Conservation (phyloP, 2,797 vertebrate species). For the Erpetoichthys calabaricus region DNA sequence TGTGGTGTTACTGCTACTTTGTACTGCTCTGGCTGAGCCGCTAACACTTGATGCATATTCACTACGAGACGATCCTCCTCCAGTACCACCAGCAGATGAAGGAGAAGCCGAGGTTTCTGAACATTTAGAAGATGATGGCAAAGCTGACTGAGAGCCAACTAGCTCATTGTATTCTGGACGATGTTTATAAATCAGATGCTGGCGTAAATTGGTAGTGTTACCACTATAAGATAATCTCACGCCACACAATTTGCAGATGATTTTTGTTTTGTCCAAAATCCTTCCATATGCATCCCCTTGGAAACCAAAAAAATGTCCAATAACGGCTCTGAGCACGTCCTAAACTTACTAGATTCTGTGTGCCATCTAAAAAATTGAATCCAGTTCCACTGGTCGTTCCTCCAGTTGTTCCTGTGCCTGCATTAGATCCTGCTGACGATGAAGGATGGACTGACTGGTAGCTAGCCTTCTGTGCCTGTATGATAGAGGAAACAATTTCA, state of each 20-base stretch:
- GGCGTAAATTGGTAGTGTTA: conserved; percentile 39
- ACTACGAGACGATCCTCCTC: too few species aligned
- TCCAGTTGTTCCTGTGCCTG: not conserved
- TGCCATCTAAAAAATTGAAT: conserved; percentile 35
- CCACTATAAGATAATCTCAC: conserved; percentile 41
- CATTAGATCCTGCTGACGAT: too few species aligned
- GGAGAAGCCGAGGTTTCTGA: conserved; percentile 5
- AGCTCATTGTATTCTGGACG: conserved; percentile 39
- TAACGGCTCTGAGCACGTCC: conserved; percentile 29
- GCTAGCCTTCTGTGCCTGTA: conserved; percentile 14
- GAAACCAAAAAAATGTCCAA: conserved; percentile 56
- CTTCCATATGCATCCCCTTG: conserved; percentile 42
- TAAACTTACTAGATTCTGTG: conserved; percentile 35
- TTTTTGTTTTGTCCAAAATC: conserved; percentile 41
- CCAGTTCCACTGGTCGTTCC: conserved; percentile 20
- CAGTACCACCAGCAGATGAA: too few species aligned
- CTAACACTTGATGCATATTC: too few species aligned
- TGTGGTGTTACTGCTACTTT: not conserved
- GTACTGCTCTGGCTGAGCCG: too few species aligned
- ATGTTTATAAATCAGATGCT: conserved; percentile 45
- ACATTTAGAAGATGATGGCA: not conserved
- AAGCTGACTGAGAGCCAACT: conserved; percentile 12
- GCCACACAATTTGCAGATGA: conserved; percentile 50
- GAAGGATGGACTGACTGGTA: too few species aligned
- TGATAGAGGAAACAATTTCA: conserved; percentile 14